Base-by-base conservation (phyloP, 2,888 invertebrate species). In the Volucella inanis region DNA sequence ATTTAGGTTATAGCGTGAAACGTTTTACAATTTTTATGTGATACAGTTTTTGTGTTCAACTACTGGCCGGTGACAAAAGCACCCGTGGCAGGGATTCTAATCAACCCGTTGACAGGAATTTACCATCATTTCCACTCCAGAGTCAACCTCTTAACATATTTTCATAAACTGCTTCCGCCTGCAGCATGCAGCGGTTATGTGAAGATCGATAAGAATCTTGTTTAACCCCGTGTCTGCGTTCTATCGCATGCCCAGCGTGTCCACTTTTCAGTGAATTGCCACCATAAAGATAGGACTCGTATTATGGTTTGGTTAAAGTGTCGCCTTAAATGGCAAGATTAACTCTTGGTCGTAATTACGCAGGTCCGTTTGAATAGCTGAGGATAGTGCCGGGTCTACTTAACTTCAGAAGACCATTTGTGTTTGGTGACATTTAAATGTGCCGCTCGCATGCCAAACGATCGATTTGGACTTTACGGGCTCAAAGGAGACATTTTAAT, bases 371-470 rank as follows among this genome's bases (percentile, higher is more conserved):
- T 18, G 72, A 78, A 67, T 68, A 67, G 61, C n/a, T 54, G 11
- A 31, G 14, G 61, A 8, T 38, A 71, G 14, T 18, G 49, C 61
- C 22, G 50, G 45, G 41, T 15, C 15, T 65, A 59, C 55, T 38
- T 50, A 15, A 64, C 57, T 57, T 55, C 39, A 11, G 18, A 52
- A 22, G 50, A 68, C 62, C 43, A 75, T 65, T 68, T 57, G 79
- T 74, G 45, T 47, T 54, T 81, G 65, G 70, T 84, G 75, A 80
- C 84, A 67, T 71, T 71, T 67, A 80, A 85, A 85, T 80, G 84
- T 71, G 71, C 84, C 80, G 80, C 71, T 85, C 65, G 84, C 84
- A 85, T 85, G 84, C 67, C 80, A 76, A 62, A 62, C 62, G 75
- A 75, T 55, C 70, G 38, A 65, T 65, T 10, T 65, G 12, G 31